Evolutionary conservation across 1,140 invertebrate species (phyloP), one percentile per base, ranked within the genome.

Genomic region (Eubasilissa regina): DNA sequence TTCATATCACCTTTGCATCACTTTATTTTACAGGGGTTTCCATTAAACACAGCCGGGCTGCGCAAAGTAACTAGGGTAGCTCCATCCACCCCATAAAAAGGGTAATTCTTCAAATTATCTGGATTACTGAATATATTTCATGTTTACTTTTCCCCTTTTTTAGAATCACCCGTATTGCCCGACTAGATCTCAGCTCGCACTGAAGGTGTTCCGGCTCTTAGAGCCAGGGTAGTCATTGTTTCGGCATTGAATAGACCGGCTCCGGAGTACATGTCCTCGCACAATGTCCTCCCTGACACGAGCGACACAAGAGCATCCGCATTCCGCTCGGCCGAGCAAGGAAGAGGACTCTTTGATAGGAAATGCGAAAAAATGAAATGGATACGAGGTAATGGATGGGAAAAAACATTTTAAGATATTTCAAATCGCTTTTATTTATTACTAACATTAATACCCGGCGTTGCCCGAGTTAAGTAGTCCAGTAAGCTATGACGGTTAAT

Each of bases 341-440:
- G 62, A 25, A 13, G 62, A 12, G 13, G 62, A 43, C 35, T 21
- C 35, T 21, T 35, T 64, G 21, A 64, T 64, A n/a, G 64, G 9
- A 21, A 8, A 9, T 17, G 21, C 64, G 43, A 43, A 44, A 68
- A 35, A 68, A 68, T 68, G 35, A 68, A 68, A 68, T 68, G 64
- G 64, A 17, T 43, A 43, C 10, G n/a, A 45, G 35, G 47, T 15
- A 64, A 47, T 13, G 44, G 64, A 48, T 62, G 25, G 4, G 13
- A 25, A 21, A 45, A 48, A 68, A 68, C 47, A 48, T 68, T 45
- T 47, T 68, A n/a, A 19, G 15, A 44, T 45, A 11, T 1, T 68
- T 45, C 0, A 45, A 47, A 25, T 3, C 35, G n/a, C 45, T 68
- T 68, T 48, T n/a, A 68, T 68, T 68, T 68, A 68, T 68, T 68